phyloP scores from a whole-genome alignment of 2,797 vertebrate genomes.

The Melanotaenia boesemani region DNA sequence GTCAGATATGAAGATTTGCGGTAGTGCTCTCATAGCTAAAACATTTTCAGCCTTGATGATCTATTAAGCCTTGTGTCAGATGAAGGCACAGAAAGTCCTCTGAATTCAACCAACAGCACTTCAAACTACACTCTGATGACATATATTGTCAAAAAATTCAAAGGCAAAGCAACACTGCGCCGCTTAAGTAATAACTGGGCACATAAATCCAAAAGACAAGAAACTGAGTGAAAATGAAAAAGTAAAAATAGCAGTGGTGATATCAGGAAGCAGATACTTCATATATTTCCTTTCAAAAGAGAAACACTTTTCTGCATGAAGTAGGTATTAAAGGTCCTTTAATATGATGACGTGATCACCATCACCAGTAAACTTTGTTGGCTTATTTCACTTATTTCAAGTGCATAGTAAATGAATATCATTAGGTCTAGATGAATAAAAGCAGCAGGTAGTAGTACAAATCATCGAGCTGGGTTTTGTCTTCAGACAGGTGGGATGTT shows the following conservation, averaged over 20 bases:
- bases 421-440: constrained; percentile 70
- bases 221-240: not conserved
- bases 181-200: not conserved
- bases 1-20: constrained; percentile 25
- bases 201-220: constrained; percentile 9
- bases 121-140: constrained; percentile 13
- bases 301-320: constrained; percentile 64
- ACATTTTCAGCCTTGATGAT: constrained; percentile 16
- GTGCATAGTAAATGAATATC: constrained; percentile 67
- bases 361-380: constrained; percentile 66
- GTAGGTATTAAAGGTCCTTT: constrained; percentile 64
- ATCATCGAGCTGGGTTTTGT: constrained; percentile 48
- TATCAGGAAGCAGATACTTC: constrained; percentile 7
- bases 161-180: not conserved
- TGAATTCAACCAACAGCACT: constrained; percentile 24
- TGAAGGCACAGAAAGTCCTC: constrained; percentile 8
- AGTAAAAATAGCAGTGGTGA: not conserved
- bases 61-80: constrained; percentile 11
- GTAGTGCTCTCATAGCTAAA: constrained; percentile 2
- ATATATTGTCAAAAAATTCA: constrained; percentile 24
- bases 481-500: constrained; percentile 37
- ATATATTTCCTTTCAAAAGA: constrained; percentile 54
- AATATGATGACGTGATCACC: constrained; percentile 62
- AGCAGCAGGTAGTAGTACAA: constrained; percentile 63
- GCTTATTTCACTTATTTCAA: constrained; percentile 69